Conservation (phyloP, 1,140 invertebrate species). For the Anadara kagoshimensis region DNA sequence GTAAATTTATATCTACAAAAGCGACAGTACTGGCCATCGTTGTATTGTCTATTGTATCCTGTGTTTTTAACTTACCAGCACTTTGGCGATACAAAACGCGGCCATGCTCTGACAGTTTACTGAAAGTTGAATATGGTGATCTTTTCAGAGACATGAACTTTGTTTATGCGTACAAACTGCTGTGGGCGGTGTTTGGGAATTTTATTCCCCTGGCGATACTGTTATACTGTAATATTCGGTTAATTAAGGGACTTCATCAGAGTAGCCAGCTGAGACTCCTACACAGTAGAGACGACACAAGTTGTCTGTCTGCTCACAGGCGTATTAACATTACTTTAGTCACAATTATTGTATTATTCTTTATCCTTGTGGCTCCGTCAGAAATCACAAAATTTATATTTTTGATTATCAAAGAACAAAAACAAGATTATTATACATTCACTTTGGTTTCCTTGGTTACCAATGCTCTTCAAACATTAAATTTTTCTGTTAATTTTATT, state of each 20-base stretch:
- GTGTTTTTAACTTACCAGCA: conserved; percentile 54
- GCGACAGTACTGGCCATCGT: conserved; percentile 48
- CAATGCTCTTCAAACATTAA: conserved; percentile 54
- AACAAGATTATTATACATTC: conserved; percentile 32
- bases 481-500: conserved; percentile 59
- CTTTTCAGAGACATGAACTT: conserved; percentile 42
- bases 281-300: conserved; percentile 48
- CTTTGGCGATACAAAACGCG: conserved; percentile 52
- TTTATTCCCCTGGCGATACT: conserved; percentile 60
- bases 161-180: conserved; percentile 53
- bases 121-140: conserved; percentile 4
- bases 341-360: conserved; percentile 64
- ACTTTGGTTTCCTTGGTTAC: conserved; percentile 45
- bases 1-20: conserved; percentile 54
- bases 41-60: conserved; percentile 46
- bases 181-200: conserved; percentile 65
- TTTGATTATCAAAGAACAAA: conserved; percentile 41
- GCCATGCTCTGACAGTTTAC: background rate
- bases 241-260: conserved; percentile 52
- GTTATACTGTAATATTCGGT: conserved; percentile 59
- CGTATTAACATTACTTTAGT: conserved; percentile 63
- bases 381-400: conserved; percentile 63
- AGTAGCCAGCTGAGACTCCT: conserved; percentile 48
- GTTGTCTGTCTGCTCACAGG: conserved; percentile 47
- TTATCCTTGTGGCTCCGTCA: conserved; percentile 62